These are phyloP conservation scores for Acromyrmex charruanus DNA, from an alignment of 1,140 invertebrate species.

Conservation along the genomic window DNA sequence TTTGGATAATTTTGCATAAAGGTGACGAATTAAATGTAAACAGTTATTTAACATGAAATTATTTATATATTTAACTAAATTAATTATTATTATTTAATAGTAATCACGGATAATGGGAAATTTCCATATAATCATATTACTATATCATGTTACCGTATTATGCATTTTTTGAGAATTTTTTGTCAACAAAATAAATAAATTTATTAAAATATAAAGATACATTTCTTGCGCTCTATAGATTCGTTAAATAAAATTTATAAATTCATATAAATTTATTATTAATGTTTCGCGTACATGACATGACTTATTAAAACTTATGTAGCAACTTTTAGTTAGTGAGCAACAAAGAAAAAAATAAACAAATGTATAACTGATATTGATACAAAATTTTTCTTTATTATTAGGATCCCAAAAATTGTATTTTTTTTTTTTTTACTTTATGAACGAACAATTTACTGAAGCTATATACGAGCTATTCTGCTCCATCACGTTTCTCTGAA, in stretches of 20 bases:
- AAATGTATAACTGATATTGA: conserved; percentile 8
- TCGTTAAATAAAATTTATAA: conserved; percentile 3
- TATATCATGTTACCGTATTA: neutral
- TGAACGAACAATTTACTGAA: too few relatives aligned
- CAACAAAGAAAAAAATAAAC: conserved; percentile 36
- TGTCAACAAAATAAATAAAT: neutral
- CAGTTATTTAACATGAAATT: conserved; percentile 6
- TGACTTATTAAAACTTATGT: conserved; percentile 27
- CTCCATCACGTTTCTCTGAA: too few relatives aligned
- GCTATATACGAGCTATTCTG: too few relatives aligned
- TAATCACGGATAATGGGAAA: neutral
- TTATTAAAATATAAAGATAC: neutral
- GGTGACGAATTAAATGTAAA: neutral
- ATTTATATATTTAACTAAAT: conserved; percentile 21
- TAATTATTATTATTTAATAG: neutral
- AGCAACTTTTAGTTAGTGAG: conserved; percentile 23
- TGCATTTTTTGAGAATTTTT: neutral
- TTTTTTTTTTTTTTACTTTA: too few relatives aligned
- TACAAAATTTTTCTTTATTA: neutral
- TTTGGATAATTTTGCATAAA: neutral
- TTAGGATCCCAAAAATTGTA: neutral
- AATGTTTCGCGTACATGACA: neutral
- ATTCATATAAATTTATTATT: conserved; percentile 46
- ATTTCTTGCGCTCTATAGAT: neutral
- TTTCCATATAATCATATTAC: neutral